Evolutionary conservation across 1,140 invertebrate genomes (phyloP), one percentile per base, ranked within the genome.

Genomic region (Capitella teleta): DNA sequence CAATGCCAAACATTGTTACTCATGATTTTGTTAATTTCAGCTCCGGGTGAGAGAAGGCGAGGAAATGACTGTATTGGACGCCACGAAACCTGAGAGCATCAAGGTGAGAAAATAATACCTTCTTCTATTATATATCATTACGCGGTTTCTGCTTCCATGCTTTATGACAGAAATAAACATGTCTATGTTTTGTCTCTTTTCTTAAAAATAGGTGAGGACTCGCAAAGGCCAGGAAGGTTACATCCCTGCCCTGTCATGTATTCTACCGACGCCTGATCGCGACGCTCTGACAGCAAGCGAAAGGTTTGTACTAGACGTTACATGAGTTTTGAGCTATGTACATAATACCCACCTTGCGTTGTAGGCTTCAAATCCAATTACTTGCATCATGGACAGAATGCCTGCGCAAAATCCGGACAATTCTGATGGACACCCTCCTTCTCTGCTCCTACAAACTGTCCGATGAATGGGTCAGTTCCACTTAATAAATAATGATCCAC

Each of bases 141-240:
- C 30, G 8, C 8, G 30, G 8, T n/a, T n/a, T 10, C n/a, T 32
- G 30, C n/a, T 32, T 32, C 30, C 30, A 32, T 10, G n/a, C n/a
- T n/a, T n/a, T n/a, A n/a, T n/a, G n/a, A n/a, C n/a, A n/a, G n/a
- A n/a, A n/a, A n/a, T n/a, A n/a, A n/a, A n/a, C n/a, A n/a, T n/a
- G n/a, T n/a, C n/a, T n/a, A n/a, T n/a, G n/a, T n/a, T n/a, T n/a
- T n/a, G n/a, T n/a, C n/a, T n/a, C n/a, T n/a, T n/a, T n/a, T n/a
- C n/a, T n/a, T n/a, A n/a, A n/a, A n/a, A n/a, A n/a, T 28, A 52
- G 51, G 51, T 53, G 19, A 32, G 38, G 28, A 53, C 51, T n/a
- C 10, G 36, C 4, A 14, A 37, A 24, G 52, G 52, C 14, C 21
- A 43, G 12, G 52, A 53, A 26, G 52, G 46, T 5, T 49, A 28